Conservation (phyloP, 2,113 vertebrate species). For the Myotis davidii region DNA sequence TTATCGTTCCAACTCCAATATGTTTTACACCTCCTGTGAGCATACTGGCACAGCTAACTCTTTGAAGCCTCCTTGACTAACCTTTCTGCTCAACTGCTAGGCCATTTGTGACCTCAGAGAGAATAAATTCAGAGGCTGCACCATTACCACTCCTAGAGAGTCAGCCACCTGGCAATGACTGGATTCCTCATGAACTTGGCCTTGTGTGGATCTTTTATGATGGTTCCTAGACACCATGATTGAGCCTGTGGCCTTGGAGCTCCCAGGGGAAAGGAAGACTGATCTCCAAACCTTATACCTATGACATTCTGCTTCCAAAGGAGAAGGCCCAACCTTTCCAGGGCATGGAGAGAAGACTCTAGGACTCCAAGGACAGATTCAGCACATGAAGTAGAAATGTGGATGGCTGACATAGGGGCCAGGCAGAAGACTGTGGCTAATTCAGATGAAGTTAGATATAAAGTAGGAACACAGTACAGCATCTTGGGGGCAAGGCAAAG, state of each 20-base stretch:
- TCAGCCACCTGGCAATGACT: not conserved
- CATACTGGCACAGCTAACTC: not conserved
- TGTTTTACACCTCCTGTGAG: not conserved
- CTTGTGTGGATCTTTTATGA: not conserved
- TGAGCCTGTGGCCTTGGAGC: not conserved
- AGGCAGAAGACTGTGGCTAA: not conserved
- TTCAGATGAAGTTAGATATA: not conserved
- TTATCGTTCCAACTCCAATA: not conserved
- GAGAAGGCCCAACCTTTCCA: not conserved
- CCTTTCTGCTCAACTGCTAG: not conserved
- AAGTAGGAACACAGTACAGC: not conserved
- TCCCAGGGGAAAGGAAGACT: conserved; percentile 9
- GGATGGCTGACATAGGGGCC: too few relatives aligned
- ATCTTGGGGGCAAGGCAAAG: not conserved
- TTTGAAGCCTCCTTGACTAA: not conserved
- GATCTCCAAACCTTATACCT: not conserved
- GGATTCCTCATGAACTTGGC: not conserved
- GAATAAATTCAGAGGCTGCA: conserved; percentile 18
- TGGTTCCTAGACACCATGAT: not conserved
- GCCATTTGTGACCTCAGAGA: not conserved
- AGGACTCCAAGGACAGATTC: not conserved
- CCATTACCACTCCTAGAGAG: not conserved
- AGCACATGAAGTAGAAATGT: not conserved
- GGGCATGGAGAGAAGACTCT: not conserved
- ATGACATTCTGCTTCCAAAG: not conserved